Evolutionary conservation across 1,140 invertebrate genomes (phyloP), one percentile per base, ranked within the genome.

Genomic region (Drosophila kanapiae): DNA sequence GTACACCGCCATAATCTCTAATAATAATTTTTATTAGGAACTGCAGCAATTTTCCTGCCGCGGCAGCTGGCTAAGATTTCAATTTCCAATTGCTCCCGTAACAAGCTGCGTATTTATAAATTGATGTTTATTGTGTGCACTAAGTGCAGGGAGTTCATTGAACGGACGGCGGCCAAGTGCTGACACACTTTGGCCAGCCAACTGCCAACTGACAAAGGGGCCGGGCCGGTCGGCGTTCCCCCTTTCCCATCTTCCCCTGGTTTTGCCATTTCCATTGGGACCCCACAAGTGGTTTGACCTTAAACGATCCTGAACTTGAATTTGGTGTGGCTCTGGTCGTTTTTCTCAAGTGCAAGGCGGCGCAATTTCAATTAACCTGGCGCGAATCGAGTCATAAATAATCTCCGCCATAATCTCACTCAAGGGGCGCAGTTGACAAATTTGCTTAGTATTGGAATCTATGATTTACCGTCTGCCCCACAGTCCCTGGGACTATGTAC

Each of bases 211-310:
- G 83, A 69, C 61, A 79, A 61, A 82, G 64, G 51, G 83, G 68
- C 65, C 67, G 65, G 78, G 23, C 23, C 23, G 23, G 23, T 23
- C 23, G 23, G 23, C 23, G 23, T 1, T 23, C 82, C 47, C 27
- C 9, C 16, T 11, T 29, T 4, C 13, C 37, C 18, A 16, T 16
- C 23, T 7, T 23, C n/a, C 62, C 29, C 18, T 13, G 8, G 16
- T 27, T 10, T 11, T 13, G 29, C 51, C 29, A 10, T 37, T 33
- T 56, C 38, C 64, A 14, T 35, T 23, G 23, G 62, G 84, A 68
- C 84, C 84, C 87, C 84, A 87, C 84, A 87, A 87, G 84, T 87
- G 84, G 84, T 87, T 87, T 87, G 84, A 87, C 84, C 84, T 87
- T 87, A 84, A 77, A 62, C 67, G 59, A 40, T 65, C 70, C 60